A percentile compares a stretch with the other conserved stretches of the same genome.
phyloP scores from a whole-genome alignment of 2,113 vertebrate species.

The Prochilodus magdalenae region DNA sequence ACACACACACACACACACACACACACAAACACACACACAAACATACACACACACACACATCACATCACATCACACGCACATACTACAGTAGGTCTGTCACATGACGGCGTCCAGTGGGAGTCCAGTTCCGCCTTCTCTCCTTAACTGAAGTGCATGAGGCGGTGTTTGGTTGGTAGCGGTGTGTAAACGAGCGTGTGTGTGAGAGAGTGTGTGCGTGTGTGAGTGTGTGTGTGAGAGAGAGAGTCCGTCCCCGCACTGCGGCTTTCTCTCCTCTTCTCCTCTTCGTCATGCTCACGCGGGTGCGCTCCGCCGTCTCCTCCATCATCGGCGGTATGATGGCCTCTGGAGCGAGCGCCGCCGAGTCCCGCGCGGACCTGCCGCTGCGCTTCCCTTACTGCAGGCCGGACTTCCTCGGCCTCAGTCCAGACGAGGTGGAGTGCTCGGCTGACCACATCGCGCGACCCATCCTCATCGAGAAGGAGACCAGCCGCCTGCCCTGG shows the following conservation, averaged over 20 bases:
- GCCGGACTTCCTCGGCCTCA: conserved; percentile 92
- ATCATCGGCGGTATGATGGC: conserved; percentile 94
- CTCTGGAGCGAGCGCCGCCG: conserved; percentile 77
- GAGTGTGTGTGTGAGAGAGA: neutral
- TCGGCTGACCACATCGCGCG: conserved; percentile 91
- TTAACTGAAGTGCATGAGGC: conserved; percentile 42
- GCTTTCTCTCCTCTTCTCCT: neutral
- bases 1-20: neutral
- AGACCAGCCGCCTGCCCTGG: conserved; percentile 89
- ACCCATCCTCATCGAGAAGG: conserved; percentile 92
- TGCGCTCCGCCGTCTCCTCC: conserved; percentile 92
- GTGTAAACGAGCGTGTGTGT: neutral
- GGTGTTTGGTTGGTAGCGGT: neutral
- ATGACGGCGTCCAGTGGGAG: conserved; percentile 29
- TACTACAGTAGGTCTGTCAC: conserved; percentile 23
- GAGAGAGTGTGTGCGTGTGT: neutral
- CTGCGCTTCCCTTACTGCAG: conserved; percentile 88
- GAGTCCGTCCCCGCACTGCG: neutral
- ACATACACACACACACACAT: neutral
- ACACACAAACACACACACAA: neutral
- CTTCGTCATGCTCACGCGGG: conserved; percentile 86
- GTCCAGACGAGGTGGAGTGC: conserved; percentile 91
- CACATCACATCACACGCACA: too few relatives aligned
- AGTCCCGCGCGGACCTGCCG: conserved; percentile 82
- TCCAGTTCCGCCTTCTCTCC: conserved; percentile 26